Conservation (phyloP, 2,797 vertebrate species). For the Carcharodon carcharias region DNA sequence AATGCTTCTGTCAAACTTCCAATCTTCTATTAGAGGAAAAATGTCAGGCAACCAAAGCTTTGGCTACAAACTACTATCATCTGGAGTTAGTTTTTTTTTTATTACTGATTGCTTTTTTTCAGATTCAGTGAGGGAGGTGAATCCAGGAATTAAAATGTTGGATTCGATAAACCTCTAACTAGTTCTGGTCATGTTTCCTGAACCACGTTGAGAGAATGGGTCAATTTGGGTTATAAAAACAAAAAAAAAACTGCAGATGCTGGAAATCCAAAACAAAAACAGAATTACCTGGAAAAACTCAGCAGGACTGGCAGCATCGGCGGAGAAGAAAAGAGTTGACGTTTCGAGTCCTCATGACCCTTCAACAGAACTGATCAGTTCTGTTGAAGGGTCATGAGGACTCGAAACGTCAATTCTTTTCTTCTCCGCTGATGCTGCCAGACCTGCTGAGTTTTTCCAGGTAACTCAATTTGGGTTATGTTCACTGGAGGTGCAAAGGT, state of each 20-base stretch:
- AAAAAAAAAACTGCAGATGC: too few relatives aligned
- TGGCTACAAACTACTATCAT: background rate
- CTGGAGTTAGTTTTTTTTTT: background rate
- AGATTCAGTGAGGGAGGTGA: background rate
- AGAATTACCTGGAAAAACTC: too few relatives aligned
- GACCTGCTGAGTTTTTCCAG: too few relatives aligned
- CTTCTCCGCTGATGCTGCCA: too few relatives aligned
- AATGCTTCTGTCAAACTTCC: background rate
- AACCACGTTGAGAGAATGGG: background rate
- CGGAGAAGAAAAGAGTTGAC: too few relatives aligned
- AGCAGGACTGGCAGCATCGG: too few relatives aligned
- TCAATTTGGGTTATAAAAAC: background rate
- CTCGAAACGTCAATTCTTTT: too few relatives aligned
- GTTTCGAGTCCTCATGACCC: too few relatives aligned
- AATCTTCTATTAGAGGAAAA: background rate
- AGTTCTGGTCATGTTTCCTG: background rate
- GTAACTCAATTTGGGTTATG: background rate
- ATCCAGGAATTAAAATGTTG: background rate
- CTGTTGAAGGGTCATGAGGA: too few relatives aligned
- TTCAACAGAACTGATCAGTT: too few relatives aligned
- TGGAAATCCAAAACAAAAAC: too few relatives aligned
- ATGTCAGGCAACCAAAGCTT: background rate
- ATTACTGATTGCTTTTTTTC: background rate
- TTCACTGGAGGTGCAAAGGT: background rate
- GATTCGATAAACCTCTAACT: background rate